Evolutionary conservation across 1,140 invertebrate genomes (phyloP).

Genomic region (Eumaeus atala): DNA sequence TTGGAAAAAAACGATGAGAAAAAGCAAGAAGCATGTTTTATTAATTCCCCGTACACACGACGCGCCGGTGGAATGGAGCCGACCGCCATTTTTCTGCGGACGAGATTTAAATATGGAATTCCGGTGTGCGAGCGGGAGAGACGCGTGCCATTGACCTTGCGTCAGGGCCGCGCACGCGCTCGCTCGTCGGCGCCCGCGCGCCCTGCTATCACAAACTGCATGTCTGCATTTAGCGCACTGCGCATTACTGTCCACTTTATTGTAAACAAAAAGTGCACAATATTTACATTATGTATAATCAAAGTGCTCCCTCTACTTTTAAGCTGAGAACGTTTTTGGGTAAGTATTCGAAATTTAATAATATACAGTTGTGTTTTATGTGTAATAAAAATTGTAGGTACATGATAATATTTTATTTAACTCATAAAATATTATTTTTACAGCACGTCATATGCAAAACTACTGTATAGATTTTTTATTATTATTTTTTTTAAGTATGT

Average conservation of each 20-base stretch:
- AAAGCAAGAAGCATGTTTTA: conserved; percentile 63
- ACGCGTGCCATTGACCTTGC: conserved; percentile 72
- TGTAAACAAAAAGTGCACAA: conserved; percentile 1
- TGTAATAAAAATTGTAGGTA: no score
- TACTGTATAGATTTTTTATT: no score
- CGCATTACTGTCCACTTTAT: conserved; percentile 1
- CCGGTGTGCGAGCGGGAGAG: conserved; percentile 71
- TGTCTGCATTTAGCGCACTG: conserved; percentile 7
- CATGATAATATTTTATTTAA: no score
- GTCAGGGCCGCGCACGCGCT: conserved; percentile 61
- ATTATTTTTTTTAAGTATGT: no score
- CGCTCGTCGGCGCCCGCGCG: conserved; percentile 34
- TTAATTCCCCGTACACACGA: conserved; percentile 66
- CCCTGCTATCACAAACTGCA: no score
- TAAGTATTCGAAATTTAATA: no score
- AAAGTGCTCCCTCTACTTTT: no score
- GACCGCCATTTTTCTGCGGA: conserved; percentile 73
- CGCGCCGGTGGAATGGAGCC: conserved; percentile 61
- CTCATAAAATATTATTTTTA: no score
- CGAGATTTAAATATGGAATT: conserved; percentile 74
- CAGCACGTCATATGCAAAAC: no score
- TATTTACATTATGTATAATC: background rate
- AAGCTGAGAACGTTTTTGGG: no score
- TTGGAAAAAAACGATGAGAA: conserved; percentile 52
- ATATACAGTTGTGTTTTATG: no score